Conservation (phyloP, 2,888 invertebrate genomes). For the Ophioninae sp. region DNA sequence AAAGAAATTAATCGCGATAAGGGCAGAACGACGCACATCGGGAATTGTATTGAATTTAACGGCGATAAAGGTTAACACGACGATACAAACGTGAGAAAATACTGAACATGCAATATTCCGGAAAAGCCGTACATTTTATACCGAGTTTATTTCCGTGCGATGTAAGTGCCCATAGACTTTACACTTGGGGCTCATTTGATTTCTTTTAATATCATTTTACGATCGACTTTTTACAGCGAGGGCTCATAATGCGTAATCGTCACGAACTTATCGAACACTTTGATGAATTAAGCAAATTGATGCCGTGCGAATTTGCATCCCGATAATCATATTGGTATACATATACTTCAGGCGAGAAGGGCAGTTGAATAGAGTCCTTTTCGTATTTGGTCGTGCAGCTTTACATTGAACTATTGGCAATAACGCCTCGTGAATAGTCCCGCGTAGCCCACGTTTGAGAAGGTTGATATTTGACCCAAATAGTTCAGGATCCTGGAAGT, state of each 20-base stretch:
- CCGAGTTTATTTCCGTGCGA: not conserved
- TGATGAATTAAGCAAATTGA: slow-evolving; percentile 45
- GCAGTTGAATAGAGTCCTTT: not conserved
- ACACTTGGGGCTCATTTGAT: not conserved
- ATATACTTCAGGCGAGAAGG: not conserved
- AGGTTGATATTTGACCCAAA: not conserved
- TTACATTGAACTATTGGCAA: not conserved
- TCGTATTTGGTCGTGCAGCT: not conserved
- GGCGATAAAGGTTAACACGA: not conserved
- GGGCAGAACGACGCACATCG: not conserved
- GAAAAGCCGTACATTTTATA: not conserved
- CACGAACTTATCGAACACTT: slow-evolving; percentile 26
- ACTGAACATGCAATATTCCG: not conserved
- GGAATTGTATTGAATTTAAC: not conserved
- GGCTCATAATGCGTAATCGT: not conserved
- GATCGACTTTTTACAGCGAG: not conserved
- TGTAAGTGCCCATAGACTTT: not conserved
- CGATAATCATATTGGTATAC: not conserved
- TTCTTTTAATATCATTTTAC: not conserved
- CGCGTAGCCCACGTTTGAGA: not conserved
- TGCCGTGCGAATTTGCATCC: not conserved
- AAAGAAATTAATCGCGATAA: not conserved
- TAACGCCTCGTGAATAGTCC: not conserved
- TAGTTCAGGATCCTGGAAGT: not conserved
- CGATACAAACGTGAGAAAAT: not conserved